Conservation (phyloP, 2,888 invertebrate species). For the Resseliella maxima region DNA sequence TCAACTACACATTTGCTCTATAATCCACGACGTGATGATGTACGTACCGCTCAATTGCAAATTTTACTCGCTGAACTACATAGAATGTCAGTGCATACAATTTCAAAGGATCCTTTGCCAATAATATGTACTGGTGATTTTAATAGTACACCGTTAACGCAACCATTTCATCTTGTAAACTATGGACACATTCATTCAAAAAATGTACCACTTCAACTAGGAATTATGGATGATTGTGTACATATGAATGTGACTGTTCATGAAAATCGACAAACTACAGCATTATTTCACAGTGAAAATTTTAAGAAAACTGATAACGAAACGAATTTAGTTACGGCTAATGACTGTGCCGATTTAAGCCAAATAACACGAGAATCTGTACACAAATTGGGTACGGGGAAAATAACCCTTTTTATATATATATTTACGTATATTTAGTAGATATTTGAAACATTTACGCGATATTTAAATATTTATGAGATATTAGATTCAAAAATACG, state of each 20-base stretch:
- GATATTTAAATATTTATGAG: too few species aligned
- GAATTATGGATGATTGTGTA: constrained; percentile 73
- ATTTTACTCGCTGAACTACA: constrained; percentile 87
- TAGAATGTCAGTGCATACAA: constrained; percentile 68
- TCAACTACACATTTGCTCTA: constrained; percentile 95
- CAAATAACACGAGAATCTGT: neutral
- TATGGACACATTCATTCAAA: constrained; percentile 64
- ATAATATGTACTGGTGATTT: constrained; percentile 93
- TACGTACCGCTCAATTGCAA: constrained; percentile 88
- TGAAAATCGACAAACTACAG: constrained; percentile 11
- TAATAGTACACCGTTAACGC: constrained; percentile 82
- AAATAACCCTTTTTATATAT: too few species aligned
- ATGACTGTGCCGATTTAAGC: neutral
- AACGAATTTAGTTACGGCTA: neutral
- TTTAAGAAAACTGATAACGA: neutral
- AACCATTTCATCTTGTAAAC: constrained; percentile 70
- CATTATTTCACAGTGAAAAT: neutral
- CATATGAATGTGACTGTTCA: constrained; percentile 69
- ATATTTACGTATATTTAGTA: too few species aligned
- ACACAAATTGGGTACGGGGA: neutral
- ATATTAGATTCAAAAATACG: too few species aligned
- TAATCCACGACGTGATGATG: constrained; percentile 89
- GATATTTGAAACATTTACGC: too few species aligned
- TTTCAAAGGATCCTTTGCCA: constrained; percentile 70
- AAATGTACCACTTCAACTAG: constrained; percentile 65